These are phyloP conservation scores for Melipona beecheii DNA, from an alignment of 2,888 invertebrate genomes.

Conservation along the genomic window DNA sequence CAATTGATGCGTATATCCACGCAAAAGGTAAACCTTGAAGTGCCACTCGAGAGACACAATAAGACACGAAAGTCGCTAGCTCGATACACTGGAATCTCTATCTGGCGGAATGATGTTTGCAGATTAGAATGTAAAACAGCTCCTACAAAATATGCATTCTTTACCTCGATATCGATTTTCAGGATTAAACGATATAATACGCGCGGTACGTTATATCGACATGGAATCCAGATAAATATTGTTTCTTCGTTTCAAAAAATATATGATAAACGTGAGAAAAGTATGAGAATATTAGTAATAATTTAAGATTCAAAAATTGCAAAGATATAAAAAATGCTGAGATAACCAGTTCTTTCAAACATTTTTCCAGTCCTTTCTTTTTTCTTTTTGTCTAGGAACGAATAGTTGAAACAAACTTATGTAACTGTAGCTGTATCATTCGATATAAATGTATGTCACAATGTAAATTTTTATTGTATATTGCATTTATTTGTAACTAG, in stretches of 20 bases:
- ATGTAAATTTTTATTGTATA: no score
- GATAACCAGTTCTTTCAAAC: no score
- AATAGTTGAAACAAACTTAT: background rate
- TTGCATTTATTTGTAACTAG: no score
- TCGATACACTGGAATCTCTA: conserved; percentile 24
- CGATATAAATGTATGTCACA: no score
- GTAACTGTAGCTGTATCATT: background rate
- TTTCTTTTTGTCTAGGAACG: background rate
- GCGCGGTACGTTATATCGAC: background rate
- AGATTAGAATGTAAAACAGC: conserved; percentile 15
- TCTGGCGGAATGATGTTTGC: conserved; percentile 29
- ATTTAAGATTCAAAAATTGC: no score
- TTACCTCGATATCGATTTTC: conserved; percentile 3
- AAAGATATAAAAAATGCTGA: no score
- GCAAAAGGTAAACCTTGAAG: conserved; percentile 56
- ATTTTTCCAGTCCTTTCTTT: background rate
- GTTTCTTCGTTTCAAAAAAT: background rate
- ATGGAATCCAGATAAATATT: background rate
- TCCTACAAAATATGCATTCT: conserved; percentile 9
- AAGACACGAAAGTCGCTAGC: conserved; percentile 36
- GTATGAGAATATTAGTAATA: background rate
- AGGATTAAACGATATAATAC: conserved; percentile 21
- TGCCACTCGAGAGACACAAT: conserved; percentile 42
- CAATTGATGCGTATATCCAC: conserved; percentile 47
- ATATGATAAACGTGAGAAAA: background rate